Conservation (phyloP, 2,797 vertebrate genomes). For the Eulemur mongoz region DNA sequence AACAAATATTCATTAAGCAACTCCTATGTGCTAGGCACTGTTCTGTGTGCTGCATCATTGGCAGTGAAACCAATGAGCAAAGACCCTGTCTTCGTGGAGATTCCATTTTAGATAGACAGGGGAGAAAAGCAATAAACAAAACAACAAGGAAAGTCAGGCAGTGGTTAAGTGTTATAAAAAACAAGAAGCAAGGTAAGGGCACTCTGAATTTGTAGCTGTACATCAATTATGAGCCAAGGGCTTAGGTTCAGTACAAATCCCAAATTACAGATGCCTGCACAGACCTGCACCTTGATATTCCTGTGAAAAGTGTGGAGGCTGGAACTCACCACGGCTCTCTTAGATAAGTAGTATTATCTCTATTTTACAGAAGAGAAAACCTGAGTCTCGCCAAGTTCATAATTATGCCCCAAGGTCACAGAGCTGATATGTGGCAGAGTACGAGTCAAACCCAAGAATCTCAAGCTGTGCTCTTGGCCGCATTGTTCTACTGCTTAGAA, state of each 20-base stretch:
- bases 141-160: not conserved
- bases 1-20: not conserved
- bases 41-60: not conserved
- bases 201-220: not conserved
- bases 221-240: not conserved
- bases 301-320: not conserved
- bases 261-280: not conserved
- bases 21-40: not conserved
- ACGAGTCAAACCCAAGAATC: not conserved
- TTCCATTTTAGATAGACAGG: not conserved
- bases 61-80: not conserved
- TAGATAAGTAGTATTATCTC: not conserved
- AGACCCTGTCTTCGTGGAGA: not conserved
- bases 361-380: not conserved
- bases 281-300: not conserved
- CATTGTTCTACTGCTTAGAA: not conserved
- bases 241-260: not conserved
- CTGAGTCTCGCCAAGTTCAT: not conserved
- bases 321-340: not conserved
- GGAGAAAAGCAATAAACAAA: not conserved
- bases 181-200: not conserved
- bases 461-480: not conserved
- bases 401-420: not conserved
- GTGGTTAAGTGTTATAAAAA: not conserved
- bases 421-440: not conserved